Base-by-base conservation (phyloP, 2,797 vertebrate genomes). In the Poeciliopsis turneri region DNA sequence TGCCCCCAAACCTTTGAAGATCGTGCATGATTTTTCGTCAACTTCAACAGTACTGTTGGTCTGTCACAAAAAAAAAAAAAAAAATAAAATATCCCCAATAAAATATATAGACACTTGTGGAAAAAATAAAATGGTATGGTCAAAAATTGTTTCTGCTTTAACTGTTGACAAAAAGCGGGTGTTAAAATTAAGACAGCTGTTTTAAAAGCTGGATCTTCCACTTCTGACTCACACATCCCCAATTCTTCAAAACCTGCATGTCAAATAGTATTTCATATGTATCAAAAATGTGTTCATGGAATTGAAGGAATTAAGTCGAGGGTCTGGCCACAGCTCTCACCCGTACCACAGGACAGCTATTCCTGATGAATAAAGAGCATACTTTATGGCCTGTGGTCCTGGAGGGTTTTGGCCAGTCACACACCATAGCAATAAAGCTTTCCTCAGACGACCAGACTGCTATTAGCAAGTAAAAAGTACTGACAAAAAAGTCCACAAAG, bases 311-410 rank as follows among this genome's bases (percentile, higher is more conserved):
- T 79, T 77, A 78, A 77, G 78, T 76, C 69, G 80, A 84, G 78
- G 78, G 71, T 78, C 55, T 79, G 81, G 81, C 82, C 85, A 82
- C 53, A 81, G 83, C 80, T 91, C 84, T 85, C 77, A 85, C 85
- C 85, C 85, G 73, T 83, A 88, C 83, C 82, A 64, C 75, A 69
- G 72, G 80, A 87, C 82, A 86, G 86, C 80, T 72, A 77, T 81
- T 76, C 75, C 74, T 85, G 75, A 92, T 86, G 90, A 90, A 92
- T 88, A 87, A 87, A 92, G 82, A 82, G 68, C 57, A 89, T 86
- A 76, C 78, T 91, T 91, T 90, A 92, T 86, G 75, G 80, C 79
- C 72, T 83, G 75, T 84, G 75, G 82, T 86, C 79, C 82, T 83
- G 75, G 77, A 15, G 23, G 86, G 68, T 84, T 75, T 82, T 73